Conservation (phyloP, 1,140 invertebrate genomes). For the Latrodectus geometricus region DNA sequence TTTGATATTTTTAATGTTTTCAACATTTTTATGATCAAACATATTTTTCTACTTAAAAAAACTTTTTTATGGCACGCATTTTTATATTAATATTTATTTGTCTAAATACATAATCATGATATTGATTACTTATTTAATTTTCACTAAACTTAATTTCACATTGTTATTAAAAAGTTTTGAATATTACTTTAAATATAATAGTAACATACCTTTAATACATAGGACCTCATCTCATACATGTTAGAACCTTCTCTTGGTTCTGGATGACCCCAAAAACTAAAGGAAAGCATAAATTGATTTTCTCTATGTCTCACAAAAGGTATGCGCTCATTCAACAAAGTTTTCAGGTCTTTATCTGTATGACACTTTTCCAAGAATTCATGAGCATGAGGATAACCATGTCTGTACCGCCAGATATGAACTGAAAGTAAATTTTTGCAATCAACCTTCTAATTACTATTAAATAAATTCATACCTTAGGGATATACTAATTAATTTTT, state of each 20-base stretch:
- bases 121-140: no score
- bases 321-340: constrained; percentile 83
- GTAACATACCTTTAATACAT: constrained; percentile 79
- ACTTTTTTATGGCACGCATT: no score
- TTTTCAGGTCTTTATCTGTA: constrained; percentile 76
- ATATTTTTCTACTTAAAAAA: no score
- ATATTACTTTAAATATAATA: not conserved
- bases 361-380: constrained; percentile 70
- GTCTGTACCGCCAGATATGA: constrained; percentile 93
- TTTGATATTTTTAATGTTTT: no score
- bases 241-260: constrained; percentile 77
- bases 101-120: no score
- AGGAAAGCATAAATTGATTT: constrained; percentile 89
- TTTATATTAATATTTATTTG: no score
- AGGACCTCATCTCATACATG: constrained; percentile 95
- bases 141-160: not conserved
- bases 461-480: no score
- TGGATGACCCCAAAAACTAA: constrained; percentile 88
- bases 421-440: constrained; percentile 69
- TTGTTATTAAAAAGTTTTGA: not conserved
- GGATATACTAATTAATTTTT: no score
- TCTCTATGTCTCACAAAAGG: constrained; percentile 87
- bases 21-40: no score
- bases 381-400: constrained; percentile 88
- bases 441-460: not conserved